phyloP scores from a whole-genome alignment of 2,113 vertebrate genomes.

The Pholis gunnellus region DNA sequence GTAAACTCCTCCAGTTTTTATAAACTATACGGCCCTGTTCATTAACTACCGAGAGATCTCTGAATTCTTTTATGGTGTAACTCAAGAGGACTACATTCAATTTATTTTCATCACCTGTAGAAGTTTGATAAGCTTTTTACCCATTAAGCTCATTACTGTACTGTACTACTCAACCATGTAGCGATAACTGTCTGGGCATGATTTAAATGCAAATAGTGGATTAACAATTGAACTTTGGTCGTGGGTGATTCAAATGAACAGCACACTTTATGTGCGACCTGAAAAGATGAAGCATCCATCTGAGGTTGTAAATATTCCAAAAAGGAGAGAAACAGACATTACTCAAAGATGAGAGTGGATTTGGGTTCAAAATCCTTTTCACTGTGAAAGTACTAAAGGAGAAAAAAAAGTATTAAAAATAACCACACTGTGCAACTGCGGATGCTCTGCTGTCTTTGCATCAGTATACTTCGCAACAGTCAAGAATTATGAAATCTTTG shows the following conservation, averaged over 20 bases:
- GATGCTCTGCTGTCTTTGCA: neutral
- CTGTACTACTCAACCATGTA: neutral
- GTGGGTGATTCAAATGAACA: slow-evolving; percentile 1
- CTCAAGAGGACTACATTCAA: neutral
- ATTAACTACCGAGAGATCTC: neutral
- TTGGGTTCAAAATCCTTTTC: slow-evolving; percentile 1
- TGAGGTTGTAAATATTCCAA: neutral
- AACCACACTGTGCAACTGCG: neutral
- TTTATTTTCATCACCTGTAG: neutral
- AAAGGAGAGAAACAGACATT: neutral
- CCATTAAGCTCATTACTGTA: neutral
- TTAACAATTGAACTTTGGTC: neutral
- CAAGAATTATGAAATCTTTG: neutral
- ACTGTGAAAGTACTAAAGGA: slow-evolving; percentile 1
- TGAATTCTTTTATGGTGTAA: neutral
- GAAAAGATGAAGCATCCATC: neutral
- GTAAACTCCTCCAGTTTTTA: neutral
- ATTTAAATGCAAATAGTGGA: neutral
- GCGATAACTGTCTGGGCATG: neutral
- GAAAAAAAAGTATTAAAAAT: neutral
- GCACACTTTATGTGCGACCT: neutral
- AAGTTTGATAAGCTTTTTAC: too few relatives aligned
- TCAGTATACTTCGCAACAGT: neutral
- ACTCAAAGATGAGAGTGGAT: slow-evolving; percentile 8
- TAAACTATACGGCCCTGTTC: neutral